Base-by-base conservation (phyloP, 37 sponge, comb jelly and placozoan genomes). In the Crambe crambe region DNA sequence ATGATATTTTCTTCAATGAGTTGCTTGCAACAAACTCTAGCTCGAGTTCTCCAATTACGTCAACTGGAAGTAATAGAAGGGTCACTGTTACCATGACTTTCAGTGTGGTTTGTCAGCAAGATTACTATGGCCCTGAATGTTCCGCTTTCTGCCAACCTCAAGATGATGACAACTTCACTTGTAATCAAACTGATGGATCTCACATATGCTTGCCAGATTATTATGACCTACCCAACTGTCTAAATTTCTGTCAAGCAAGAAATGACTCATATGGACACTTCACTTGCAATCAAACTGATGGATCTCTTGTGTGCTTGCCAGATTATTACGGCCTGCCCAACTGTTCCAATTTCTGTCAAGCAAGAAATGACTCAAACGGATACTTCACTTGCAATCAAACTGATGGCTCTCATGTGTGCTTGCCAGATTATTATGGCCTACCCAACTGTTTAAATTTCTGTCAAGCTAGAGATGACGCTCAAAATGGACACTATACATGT, bases 151-250 rank as follows among this genome's bases (percentile, higher is more conserved):
- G n/a, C n/a, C n/a, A n/a, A n/a, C n/a, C n/a, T n/a, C n/a, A n/a
- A n/a, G n/a, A n/a, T n/a, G n/a, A 32, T 56, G 74, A 58, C 22
- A 56, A 74, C 74, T 74, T 56, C 58, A 74, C 74, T 30, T 74
- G 74, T 36, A 43, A 74, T 20, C 20, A 3, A 17, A 36, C 29
- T 21, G 58, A 51, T 30, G 74, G 74, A 10, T 18, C 57, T 9
- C 37, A 2, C 2, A 21, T 34, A 26, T 74, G 74, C 32, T n/a
- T 22, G 21, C 23, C 3, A 39, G 74, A 42, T 34, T 77, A 42
- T 47, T 41, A 77, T 42, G 66, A 66, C 5, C 29, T 56, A 2
- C 56, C 26, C 3, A 30, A 77, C 66, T 77, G 76, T n/a, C n/a
- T n/a, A n/a, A n/a, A n/a, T n/a, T n/a, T n/a, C n/a, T n/a, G n/a